phyloP scores from a whole-genome alignment of 2,113 vertebrate genomes.

The Serinus canaria region DNA sequence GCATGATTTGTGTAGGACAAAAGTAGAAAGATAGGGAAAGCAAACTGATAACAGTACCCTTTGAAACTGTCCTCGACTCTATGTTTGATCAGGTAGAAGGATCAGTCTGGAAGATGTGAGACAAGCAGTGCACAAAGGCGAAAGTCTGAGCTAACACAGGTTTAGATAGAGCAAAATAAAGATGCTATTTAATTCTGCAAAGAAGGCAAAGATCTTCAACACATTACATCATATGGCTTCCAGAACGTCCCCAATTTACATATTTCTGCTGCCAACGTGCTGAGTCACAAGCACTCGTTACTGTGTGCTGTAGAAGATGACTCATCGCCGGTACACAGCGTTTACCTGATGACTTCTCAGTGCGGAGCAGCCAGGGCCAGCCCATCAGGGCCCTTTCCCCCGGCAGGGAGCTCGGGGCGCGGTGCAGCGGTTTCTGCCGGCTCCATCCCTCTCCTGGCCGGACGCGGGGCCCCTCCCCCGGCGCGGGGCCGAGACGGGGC shows the following conservation, averaged over 20 bases:
- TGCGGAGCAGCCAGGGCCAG: too few species aligned
- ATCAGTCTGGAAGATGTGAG: neutral
- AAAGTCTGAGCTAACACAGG: neutral
- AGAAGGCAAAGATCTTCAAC: neutral
- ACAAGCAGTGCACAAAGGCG: fast-evolving
- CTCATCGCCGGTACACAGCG: neutral
- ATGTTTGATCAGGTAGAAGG: neutral
- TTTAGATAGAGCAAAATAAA: neutral
- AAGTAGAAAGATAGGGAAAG: neutral
- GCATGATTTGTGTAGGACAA: neutral
- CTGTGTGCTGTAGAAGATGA: neutral
- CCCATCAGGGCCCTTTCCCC: neutral
- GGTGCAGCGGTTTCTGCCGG: neutral
- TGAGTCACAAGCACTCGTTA: slow-evolving; percentile 23
- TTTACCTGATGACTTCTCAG: neutral
- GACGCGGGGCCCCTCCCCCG: neutral
- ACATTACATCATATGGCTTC: neutral
- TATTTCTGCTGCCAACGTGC: neutral
- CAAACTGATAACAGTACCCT: neutral
- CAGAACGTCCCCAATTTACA: neutral
- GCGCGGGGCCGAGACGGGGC: neutral
- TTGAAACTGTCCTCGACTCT: neutral
- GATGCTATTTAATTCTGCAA: neutral
- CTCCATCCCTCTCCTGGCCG: neutral
- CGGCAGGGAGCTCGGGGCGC: neutral